Evolutionary conservation across 1,140 invertebrate genomes (phyloP), one percentile per base, ranked within the genome.

Genomic region (Cydia amplana): DNA sequence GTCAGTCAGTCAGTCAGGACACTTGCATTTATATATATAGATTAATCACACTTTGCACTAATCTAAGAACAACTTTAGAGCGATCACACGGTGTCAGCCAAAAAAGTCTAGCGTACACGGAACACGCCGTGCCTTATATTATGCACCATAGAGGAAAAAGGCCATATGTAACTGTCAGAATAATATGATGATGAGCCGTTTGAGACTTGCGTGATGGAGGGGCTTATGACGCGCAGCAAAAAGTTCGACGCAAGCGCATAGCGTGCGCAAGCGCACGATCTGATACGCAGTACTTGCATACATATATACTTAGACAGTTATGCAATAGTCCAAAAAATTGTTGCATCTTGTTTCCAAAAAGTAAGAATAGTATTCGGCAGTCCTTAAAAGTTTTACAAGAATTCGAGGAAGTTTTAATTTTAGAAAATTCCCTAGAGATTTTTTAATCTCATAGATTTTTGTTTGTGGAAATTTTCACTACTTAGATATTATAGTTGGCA

Each of bases 161-260:
- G 55, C 0, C 55, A 4, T 23, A 23, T 10, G 20, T 60, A n/a
- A 23, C 16, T 55, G 55, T 10, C 20, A n/a, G 2, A 60, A 60
- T 60, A 12, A 23, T 60, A 18, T 23, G 20, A 60, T 9, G 20
- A 23, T 60, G 9, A 10, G 51, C 20, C 51, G 51, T 60, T 60
- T 60, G 7, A 20, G 18, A n/a, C n/a, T 7, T 20, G 51, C 49
- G n/a, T 18, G 20, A 60, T 51, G n/a, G 20, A 20, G 7, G n/a
- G 16, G 36, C 32, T 70, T 70, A 70, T 40, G 32, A 43, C n/a
- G 65, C 65, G 65, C 65, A 32, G 23, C 32, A 70, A 70, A 70
- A 70, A 70, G 65, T 9, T 70, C 64, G 64, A 28, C 36, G 28
- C 65, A 40, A 40, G 20, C 20, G 20, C 16, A 70, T 70, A 70